These are phyloP conservation scores for Enchytraeus crypticus DNA, from an alignment of 2,888 invertebrate genomes.

Conservation along the genomic window DNA sequence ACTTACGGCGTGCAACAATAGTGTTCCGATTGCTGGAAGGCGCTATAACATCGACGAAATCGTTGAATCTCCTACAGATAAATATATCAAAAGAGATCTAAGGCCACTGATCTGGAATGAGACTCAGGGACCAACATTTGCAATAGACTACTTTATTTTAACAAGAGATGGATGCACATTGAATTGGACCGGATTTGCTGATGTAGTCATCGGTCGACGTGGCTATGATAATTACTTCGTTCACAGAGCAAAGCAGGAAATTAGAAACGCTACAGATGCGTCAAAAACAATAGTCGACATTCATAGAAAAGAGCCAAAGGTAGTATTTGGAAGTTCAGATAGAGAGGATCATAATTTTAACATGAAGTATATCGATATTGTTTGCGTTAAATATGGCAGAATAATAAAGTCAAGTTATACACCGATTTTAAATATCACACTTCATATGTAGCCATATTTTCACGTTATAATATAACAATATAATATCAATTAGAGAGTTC, in stretches of 20 bases:
- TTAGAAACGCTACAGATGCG: constrained; percentile 1
- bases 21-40: not conserved
- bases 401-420: no score
- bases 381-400: no score
- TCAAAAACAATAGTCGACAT: constrained; percentile 1
- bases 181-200: constrained; percentile 5
- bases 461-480: no score
- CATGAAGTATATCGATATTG: no score
- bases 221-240: constrained; percentile 13
- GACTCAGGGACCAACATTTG: not conserved
- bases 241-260: not conserved
- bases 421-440: no score
- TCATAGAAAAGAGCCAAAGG: no score
- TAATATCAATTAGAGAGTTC: no score
- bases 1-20: not conserved
- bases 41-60: not conserved
- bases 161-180: not conserved
- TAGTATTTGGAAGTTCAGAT: no score
- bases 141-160: not conserved
- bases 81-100: not conserved
- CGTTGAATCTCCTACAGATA: not conserved
- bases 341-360: no score
- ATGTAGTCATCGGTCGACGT: constrained; percentile 12
- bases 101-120: not conserved
- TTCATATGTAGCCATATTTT: no score